phyloP scores from a whole-genome alignment of 1,140 invertebrate genomes.

The Chionoecetes opilio region DNA sequence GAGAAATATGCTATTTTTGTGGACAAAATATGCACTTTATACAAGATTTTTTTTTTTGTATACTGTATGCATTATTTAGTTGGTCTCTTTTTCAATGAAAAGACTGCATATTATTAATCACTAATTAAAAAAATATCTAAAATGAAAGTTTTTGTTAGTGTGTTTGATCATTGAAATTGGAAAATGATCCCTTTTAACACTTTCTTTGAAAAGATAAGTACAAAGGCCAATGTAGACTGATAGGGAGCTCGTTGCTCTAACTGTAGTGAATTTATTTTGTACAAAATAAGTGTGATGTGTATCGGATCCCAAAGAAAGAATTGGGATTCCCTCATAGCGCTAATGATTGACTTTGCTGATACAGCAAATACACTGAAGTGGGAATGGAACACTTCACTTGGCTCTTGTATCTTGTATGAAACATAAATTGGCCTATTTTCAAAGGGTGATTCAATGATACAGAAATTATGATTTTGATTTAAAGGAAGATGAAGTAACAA shows the following conservation, averaged over 20 bases:
- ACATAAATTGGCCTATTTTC: not conserved
- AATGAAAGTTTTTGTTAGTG: not conserved
- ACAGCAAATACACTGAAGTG: not conserved
- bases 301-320: not conserved
- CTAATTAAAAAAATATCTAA: not conserved
- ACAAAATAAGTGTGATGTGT: not conserved
- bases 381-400: not conserved
- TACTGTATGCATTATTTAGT: not conserved
- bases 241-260: not conserved
- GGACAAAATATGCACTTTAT: constrained; percentile 19
- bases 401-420: not conserved
- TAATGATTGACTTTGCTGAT: not conserved
- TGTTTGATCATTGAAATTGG: not conserved
- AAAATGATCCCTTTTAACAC: not conserved
- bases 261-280: not conserved
- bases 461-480: not conserved
- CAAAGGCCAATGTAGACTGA: not conserved
- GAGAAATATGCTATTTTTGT: not conserved
- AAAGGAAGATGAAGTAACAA: not conserved
- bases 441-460: not conserved
- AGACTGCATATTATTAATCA: not conserved
- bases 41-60: not conserved
- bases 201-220: not conserved
- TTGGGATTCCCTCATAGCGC: not conserved
- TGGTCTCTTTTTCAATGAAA: not conserved